Evolutionary conservation across 2,888 invertebrate species (phyloP), one percentile per base, ranked within the genome.

Genomic region (Therioaphis trifolii): DNA sequence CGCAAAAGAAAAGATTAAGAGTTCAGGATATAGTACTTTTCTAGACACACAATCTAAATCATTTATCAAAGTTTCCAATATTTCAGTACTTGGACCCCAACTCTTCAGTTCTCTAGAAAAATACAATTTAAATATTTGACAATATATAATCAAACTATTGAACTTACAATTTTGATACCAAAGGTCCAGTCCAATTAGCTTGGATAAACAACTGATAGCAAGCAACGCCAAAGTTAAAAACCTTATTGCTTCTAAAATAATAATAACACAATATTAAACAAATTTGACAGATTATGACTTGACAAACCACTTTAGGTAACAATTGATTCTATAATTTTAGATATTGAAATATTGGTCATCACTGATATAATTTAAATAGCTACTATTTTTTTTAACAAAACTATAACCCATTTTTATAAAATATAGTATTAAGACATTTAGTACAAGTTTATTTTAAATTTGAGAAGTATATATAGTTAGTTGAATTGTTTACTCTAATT

Each of bases 141-240:
- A 35, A 21, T 0, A 21, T 68, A 35, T 21, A 40, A 1, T 35
- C 18, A 18, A 18, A 35, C 18, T 7, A 69, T 11, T 43, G 55
- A 35, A 52, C 84, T 76, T 80, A 85, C 82, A 71, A 85, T 78
- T 52, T 72, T 63, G 72, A 27, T 82, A 74, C 1, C 5, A 55
- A 63, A 4, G 95, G 94, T 0, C 96, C 94, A 75, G 93, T 93
- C 92, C 95, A 96, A 89, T 97, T 97, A 78, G 91, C 91, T 88
- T 95, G 94, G 79, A 95, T 91, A 89, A 96, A 97, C 40, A 91
- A 90, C 75, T 94, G 90, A 43, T 95, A 89, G 86, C 93, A 91
- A 55, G 93, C 91, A 24, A 94, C 90, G 2, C 92, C 94, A 77
- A 92, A 88, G 76, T 90, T 88, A 18, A 93, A 88, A 86, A 92